Conservation (phyloP, 2,113 vertebrate genomes). For the Actinemys pallida region DNA sequence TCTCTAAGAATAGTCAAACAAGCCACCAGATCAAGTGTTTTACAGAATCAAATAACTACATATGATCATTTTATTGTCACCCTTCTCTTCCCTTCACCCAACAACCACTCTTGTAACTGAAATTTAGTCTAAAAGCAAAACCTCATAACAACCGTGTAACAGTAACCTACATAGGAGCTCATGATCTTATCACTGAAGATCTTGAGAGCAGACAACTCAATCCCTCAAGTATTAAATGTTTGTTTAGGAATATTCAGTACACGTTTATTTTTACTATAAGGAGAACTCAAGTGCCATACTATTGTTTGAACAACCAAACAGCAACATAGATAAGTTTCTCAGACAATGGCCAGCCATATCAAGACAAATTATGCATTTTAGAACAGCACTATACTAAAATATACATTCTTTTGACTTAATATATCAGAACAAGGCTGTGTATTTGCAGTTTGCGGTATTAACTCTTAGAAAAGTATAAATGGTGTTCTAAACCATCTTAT, state of each 20-base stretch:
- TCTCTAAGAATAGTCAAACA: rapidly evolving
- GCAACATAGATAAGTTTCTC: rapidly evolving
- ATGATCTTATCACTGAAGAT: rapidly evolving
- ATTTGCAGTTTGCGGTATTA: background rate
- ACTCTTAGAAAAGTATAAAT: background rate
- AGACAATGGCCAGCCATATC: background rate
- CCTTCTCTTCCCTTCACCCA: background rate
- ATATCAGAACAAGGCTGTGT: background rate
- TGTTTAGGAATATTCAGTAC: background rate
- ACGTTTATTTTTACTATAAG: background rate
- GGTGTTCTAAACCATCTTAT: background rate
- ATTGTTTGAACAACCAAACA: background rate
- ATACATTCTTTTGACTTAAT: rapidly evolving
- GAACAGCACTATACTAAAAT: background rate
- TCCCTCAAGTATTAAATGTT: background rate
- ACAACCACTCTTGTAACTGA: background rate
- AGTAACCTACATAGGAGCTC: background rate
- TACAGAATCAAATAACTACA: background rate
- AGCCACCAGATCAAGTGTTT: background rate
- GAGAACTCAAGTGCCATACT: background rate
- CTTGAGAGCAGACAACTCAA: background rate
- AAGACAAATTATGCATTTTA: background rate
- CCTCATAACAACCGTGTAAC: rapidly evolving
- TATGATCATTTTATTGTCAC: background rate
- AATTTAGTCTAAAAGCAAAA: background rate